Conservation (phyloP, 30 jellyfish, hydroid and myxozoan genomes). For the Pelagia noctiluca region DNA sequence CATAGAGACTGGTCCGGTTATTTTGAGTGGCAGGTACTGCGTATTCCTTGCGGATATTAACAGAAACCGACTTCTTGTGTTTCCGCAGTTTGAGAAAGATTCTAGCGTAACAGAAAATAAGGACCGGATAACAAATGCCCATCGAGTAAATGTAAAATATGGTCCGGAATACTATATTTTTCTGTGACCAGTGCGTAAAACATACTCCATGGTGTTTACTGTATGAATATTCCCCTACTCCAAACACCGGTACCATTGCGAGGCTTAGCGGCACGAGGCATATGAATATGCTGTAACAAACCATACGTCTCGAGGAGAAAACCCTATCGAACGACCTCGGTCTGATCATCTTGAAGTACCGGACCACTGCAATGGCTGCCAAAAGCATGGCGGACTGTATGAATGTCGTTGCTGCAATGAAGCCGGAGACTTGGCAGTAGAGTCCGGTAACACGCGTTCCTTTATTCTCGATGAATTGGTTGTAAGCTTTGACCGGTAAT, state of each 20-base stretch:
- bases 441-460: constrained; percentile 22
- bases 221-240: constrained; percentile 81
- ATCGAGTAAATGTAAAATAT: constrained; percentile 68
- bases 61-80: constrained; percentile 50
- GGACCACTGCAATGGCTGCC: constrained; percentile 82
- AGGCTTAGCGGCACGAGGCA: constrained; percentile 39
- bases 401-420: constrained; percentile 69
- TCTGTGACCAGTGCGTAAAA: constrained; percentile 70
- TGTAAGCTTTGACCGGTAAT: constrained; percentile 72
- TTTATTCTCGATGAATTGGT: constrained; percentile 56
- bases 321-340: constrained; percentile 31
- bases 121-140: constrained; percentile 78
- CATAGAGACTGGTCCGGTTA: too few species aligned
- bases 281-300: constrained; percentile 23
- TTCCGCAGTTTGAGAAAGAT: constrained; percentile 55
- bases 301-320: constrained; percentile 48
- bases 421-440: constrained; percentile 78
- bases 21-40: too few species aligned
- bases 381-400: constrained; percentile 72
- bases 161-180: constrained; percentile 72
- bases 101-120: constrained; percentile 59
- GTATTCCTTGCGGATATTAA: constrained; percentile 30
- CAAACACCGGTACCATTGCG: constrained; percentile 76
- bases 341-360: constrained; percentile 70
- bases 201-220: constrained; percentile 89